Percentiles rank a stretch among this genome's conserved stretches.
phyloP scores from a whole-genome alignment of 35 echinoderm and acorn worm genomes.

The Chiridota heheva region DNA sequence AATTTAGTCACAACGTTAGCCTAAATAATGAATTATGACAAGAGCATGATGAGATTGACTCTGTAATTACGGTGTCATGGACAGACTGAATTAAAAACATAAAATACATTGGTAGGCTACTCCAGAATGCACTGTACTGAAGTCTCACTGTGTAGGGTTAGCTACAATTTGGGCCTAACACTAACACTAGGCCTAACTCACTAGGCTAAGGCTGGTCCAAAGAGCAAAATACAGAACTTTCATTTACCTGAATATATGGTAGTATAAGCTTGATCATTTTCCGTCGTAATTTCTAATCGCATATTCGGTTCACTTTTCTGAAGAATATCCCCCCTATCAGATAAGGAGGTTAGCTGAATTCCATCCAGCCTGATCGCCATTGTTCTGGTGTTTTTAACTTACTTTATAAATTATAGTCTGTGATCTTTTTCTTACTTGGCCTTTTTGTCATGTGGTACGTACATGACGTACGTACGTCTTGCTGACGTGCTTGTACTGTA shows the following conservation, averaged over 20 bases:
- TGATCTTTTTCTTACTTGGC: too few relatives aligned
- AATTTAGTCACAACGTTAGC: background rate
- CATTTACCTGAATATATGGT: conserved; percentile 73
- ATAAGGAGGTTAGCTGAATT: conserved; percentile 76
- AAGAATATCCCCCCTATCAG: conserved; percentile 79
- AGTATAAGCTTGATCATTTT: conserved; percentile 55
- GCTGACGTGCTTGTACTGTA: too few relatives aligned
- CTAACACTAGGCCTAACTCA: background rate
- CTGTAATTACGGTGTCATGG: background rate
- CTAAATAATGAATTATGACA: background rate
- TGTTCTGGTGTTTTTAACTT: too few relatives aligned
- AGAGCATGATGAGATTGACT: background rate
- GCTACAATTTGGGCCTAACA: background rate
- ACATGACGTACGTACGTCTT: too few relatives aligned
- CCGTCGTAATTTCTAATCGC: conserved; percentile 63
- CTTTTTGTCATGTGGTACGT: too few relatives aligned
- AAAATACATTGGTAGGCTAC: background rate
- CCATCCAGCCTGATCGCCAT: conserved; percentile 83
- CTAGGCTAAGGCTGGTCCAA: background rate
- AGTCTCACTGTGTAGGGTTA: background rate
- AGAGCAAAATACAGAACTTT: background rate
- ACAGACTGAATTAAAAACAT: background rate
- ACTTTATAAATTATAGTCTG: too few relatives aligned
- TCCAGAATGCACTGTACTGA: background rate
- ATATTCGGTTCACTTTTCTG: conserved; percentile 74